phyloP scores from a whole-genome alignment of 2,113 vertebrate genomes.

The Trinectes maculatus region DNA sequence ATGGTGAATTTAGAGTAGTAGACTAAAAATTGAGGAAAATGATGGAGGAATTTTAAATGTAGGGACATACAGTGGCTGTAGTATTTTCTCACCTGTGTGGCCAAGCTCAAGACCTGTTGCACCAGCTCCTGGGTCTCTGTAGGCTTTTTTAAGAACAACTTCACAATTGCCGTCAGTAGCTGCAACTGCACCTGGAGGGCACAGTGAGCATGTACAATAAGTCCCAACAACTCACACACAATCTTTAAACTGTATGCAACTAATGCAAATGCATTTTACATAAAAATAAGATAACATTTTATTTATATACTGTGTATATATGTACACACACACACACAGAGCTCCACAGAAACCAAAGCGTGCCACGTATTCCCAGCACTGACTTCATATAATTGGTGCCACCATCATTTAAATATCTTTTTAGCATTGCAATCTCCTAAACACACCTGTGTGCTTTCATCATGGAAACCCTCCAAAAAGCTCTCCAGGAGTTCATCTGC shows the following conservation, averaged over 20 bases:
- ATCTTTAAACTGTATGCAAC: not conserved
- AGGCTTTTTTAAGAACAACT: slow-evolving; percentile 97
- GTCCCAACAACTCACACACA: not conserved
- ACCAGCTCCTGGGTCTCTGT: slow-evolving; percentile 97
- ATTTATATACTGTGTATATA: too few relatives aligned
- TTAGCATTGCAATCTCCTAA: not conserved
- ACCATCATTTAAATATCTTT: slow-evolving; percentile 13
- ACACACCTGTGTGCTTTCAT: slow-evolving; percentile 96
- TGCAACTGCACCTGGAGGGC: slow-evolving; percentile 91
- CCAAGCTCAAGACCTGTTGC: slow-evolving; percentile 96
- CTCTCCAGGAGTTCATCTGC: slow-evolving; percentile 95
- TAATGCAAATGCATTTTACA: not conserved
- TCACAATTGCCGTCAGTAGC: slow-evolving; percentile 94
- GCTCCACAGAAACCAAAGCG: not conserved
- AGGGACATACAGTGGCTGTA: too few relatives aligned
- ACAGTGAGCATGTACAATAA: not conserved
- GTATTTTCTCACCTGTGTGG: slow-evolving; percentile 92
- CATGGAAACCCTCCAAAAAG: slow-evolving; percentile 97
- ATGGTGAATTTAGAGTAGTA: not conserved
- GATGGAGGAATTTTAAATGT: not conserved
- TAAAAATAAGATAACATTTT: not conserved
- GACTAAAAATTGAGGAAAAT: not conserved
- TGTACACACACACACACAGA: too few relatives aligned
- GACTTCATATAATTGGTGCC: not conserved
- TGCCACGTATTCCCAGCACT: slow-evolving; percentile 2